Evolutionary conservation across 2,797 vertebrate genomes (phyloP).

Genomic region (Coendou prehensilis): DNA sequence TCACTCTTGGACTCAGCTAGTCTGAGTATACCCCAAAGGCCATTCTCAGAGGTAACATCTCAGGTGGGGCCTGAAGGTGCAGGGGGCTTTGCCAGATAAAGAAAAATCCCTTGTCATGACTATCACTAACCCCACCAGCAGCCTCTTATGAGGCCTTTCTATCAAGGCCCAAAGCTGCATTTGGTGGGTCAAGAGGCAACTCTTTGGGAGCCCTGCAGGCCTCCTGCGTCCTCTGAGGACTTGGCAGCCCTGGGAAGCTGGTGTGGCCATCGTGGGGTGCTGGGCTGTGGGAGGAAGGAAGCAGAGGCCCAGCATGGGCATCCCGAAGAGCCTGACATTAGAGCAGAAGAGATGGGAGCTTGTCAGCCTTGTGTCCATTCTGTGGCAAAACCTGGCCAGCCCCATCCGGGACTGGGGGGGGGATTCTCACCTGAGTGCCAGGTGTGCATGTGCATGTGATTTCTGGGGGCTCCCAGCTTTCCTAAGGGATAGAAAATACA

Average conservation of each 20-base stretch:
- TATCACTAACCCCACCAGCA: fast-evolving
- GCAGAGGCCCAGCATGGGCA: neutral
- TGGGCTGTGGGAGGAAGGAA: neutral
- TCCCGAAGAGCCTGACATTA: neutral
- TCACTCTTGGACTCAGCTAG: neutral
- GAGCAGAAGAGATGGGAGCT: too few species aligned
- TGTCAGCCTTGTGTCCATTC: fast-evolving
- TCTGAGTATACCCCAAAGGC: fast-evolving
- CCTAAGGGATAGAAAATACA: fast-evolving
- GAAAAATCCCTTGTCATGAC: neutral
- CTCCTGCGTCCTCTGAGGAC: fast-evolving
- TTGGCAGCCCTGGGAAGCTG: fast-evolving
- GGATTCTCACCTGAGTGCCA: fast-evolving
- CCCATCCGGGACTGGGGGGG: neutral
- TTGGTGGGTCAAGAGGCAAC: fast-evolving
- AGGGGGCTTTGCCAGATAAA: neutral
- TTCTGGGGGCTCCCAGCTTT: neutral
- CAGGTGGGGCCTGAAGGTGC: neutral
- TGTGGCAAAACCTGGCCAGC: neutral
- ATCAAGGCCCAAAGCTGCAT: neutral
- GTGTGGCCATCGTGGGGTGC: fast-evolving
- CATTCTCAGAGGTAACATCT: fast-evolving
- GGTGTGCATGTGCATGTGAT: fast-evolving
- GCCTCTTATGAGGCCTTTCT: fast-evolving
- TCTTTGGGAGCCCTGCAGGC: neutral